A percentile compares a stretch with the other conserved stretches of the same genome.
These are phyloP conservation scores for Tetheella fluctuosa DNA, from an alignment of 2,888 invertebrate species.

Conservation along the genomic window DNA sequence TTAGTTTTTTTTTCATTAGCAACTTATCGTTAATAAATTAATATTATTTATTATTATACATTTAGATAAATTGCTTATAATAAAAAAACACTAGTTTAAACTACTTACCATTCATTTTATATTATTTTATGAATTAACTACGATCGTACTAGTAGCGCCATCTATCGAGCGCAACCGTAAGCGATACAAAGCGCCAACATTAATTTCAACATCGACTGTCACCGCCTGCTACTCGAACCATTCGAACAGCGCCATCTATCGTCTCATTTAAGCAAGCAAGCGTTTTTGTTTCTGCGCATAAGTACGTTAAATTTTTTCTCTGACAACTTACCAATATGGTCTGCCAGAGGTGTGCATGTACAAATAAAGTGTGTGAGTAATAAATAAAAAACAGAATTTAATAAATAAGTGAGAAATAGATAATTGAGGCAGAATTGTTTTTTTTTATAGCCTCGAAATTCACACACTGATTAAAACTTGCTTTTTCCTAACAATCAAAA, in stretches of 20 bases:
- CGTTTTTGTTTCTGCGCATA: conserved; percentile 44
- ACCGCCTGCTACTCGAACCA: conserved; percentile 40
- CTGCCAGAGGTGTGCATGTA: conserved; percentile 80
- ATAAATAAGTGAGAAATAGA: conserved; percentile 16
- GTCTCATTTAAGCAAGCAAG: conserved; percentile 60
- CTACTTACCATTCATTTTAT: too few relatives aligned
- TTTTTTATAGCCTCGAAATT: conserved; percentile 18
- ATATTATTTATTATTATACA: too few relatives aligned
- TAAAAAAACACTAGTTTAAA: too few relatives aligned
- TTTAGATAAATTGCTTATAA: too few relatives aligned
- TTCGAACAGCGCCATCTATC: conserved; percentile 65
- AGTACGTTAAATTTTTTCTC: conserved; percentile 45
- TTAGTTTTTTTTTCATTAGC: too few relatives aligned
- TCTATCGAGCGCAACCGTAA: conserved; percentile 33
- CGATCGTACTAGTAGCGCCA: conserved; percentile 36
- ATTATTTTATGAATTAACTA: too few relatives aligned
- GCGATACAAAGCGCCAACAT: conserved; percentile 26
- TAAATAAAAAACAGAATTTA: conserved; percentile 23
- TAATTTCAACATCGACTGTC: conserved; percentile 16
- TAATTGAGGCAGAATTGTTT: conserved; percentile 21
- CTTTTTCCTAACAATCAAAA: neutral
- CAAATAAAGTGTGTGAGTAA: conserved; percentile 70
- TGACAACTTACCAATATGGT: conserved; percentile 78
- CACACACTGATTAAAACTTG: neutral
- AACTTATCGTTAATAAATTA: too few relatives aligned